A percentile compares a stretch with the other conserved stretches of the same genome.
phyloP scores from a whole-genome alignment of 2,888 invertebrate species.

The Drosophila rubida region DNA sequence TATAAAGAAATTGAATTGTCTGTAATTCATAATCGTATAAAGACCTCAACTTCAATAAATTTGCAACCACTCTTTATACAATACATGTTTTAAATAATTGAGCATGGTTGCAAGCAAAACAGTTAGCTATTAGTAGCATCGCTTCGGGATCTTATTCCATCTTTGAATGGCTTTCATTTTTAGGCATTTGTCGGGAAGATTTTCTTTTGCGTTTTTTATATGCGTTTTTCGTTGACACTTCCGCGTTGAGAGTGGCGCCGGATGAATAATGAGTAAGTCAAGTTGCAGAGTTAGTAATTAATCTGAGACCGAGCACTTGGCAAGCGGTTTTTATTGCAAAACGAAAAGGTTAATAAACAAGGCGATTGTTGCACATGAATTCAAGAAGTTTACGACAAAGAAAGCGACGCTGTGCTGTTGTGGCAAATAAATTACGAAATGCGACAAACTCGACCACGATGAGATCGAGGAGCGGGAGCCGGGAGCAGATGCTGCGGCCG shows the following conservation, averaged over 20 bases:
- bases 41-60: no score
- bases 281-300: conserved; percentile 61
- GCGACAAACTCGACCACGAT: conserved; percentile 50
- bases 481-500: conserved; percentile 41
- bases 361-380: conserved; percentile 62
- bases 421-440: conserved; percentile 68
- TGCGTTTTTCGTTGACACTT: conserved; percentile 51
- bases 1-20: no score
- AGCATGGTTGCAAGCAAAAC: not conserved
- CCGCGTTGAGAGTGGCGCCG: conserved; percentile 64
- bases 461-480: conserved; percentile 12
- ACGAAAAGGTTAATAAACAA: conserved; percentile 77
- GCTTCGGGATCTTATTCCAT: not conserved
- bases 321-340: conserved; percentile 65
- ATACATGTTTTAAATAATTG: no score
- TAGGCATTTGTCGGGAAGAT: conserved; percentile 11
- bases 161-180: conserved; percentile 1
- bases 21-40: no score
- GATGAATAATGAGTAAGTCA: conserved; percentile 64
- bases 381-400: conserved; percentile 71
- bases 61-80: no score
- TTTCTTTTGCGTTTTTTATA: conserved; percentile 23
- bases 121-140: no score
- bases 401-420: conserved; percentile 56
- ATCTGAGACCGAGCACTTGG: conserved; percentile 60